phyloP scores from a whole-genome alignment of 2,888 invertebrate species.

The Idaea dimidiata region DNA sequence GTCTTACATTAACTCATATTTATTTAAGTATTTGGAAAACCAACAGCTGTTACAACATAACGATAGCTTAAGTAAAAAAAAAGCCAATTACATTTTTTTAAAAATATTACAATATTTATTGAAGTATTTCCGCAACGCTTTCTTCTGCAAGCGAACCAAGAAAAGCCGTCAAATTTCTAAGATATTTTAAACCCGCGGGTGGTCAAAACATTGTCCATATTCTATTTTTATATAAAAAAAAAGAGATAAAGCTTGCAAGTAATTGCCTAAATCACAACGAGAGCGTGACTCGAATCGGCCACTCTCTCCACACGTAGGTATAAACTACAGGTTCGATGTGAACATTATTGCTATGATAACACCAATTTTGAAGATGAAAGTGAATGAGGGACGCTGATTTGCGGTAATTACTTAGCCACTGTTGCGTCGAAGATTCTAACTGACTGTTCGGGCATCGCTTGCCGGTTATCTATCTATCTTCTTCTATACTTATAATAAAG shows the following conservation, averaged over 20 bases:
- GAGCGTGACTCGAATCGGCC: conserved; percentile 56
- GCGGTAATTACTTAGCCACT: background rate
- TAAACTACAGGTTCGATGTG: conserved; percentile 38
- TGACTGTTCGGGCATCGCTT: too few relatives aligned
- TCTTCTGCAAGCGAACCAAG: background rate
- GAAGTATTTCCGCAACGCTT: background rate
- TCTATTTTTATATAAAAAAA: background rate
- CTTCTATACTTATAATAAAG: too few relatives aligned
- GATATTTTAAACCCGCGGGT: background rate
- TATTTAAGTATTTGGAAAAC: too few relatives aligned
- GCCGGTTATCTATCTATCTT: too few relatives aligned
- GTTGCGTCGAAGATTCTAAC: background rate
- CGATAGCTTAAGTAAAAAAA: too few relatives aligned
- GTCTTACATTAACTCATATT: too few relatives aligned
- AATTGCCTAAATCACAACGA: conserved; percentile 35
- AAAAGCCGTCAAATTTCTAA: background rate
- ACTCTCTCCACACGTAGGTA: conserved; percentile 44
- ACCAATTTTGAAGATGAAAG: conserved; percentile 4
- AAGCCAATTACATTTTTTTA: too few relatives aligned
- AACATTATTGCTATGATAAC: conserved; percentile 38
- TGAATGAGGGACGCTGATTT: background rate
- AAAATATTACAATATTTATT: too few relatives aligned
- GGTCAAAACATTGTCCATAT: background rate
- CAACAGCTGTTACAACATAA: too few relatives aligned
- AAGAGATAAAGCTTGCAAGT: background rate